Conservation (phyloP, 2,113 vertebrate species). For the Erinaceus europaeus region DNA sequence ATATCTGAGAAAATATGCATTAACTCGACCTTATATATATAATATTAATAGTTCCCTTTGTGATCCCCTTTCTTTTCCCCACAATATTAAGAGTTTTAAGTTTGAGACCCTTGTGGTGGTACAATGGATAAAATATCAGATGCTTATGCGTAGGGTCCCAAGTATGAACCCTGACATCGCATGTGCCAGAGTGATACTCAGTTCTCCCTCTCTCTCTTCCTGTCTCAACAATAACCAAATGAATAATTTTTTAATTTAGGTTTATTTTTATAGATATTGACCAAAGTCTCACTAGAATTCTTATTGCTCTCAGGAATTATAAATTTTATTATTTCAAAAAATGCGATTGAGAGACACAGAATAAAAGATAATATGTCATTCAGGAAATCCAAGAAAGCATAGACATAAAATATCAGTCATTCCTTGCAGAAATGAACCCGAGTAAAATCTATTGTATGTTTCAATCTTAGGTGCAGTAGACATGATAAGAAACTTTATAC, state of each 20-base stretch:
- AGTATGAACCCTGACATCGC: too few relatives aligned
- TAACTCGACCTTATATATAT: too few relatives aligned
- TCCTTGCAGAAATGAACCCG: not conserved
- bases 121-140: too few relatives aligned
- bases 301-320: not conserved
- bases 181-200: too few relatives aligned
- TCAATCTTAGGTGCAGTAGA: not conserved
- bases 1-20: too few relatives aligned
- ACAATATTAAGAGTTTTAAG: too few relatives aligned
- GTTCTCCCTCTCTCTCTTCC: too few relatives aligned
- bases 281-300: conserved; percentile 13
- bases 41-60: too few relatives aligned
- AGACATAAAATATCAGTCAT: not conserved
- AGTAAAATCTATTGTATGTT: not conserved
- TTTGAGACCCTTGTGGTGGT: too few relatives aligned
- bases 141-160: too few relatives aligned
- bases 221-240: not conserved
- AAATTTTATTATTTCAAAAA: conserved; percentile 27
- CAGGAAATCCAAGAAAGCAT: conserved; percentile 3
- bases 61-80: too few relatives aligned
- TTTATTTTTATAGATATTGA: conserved; percentile 15
- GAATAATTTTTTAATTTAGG: conserved; percentile 23
- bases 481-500: not conserved
- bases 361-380: conserved; percentile 1
- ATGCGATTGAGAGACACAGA: not conserved